Evolutionary conservation across 2,113 vertebrate species (phyloP), one percentile per base, ranked within the genome.

Genomic region (Galemys pyrenaicus): DNA sequence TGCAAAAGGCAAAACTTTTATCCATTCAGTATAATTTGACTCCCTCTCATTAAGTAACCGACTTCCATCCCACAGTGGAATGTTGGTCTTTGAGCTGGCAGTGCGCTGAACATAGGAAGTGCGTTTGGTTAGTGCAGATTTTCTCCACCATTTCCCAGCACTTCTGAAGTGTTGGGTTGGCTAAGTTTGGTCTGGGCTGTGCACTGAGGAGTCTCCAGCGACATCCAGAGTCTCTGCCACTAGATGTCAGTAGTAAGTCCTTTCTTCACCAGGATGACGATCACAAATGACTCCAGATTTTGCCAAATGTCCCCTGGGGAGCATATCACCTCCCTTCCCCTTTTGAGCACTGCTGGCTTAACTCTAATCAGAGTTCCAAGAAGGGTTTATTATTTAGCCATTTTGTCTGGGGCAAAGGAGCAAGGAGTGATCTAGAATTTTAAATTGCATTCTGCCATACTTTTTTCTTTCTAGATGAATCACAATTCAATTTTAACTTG

Each of bases 1-100:
- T 93, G 19, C 19, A n/a, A 91, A 95, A 60, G 3, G 62, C 75
- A 28, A 54, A 19, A 26, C 0, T 0, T 0, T 37, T 5, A 24
- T 84, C 0, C 0, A 73, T 93, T 75, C 2, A 0, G 12, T 82
- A 77, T 87, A 71, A 51, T 67, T 68, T 71, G 89, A 41, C 41
- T 95, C 22, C 24, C 60, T 96, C 75, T 71, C 41, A 87, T 94
- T 87, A 22, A 7, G 58, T 49, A 2, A 46, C 30, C 11, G 26
- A 7, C 54, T 74, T 44, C 46, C 68, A 1, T 35, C 41, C 35
- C 17, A 68, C 11, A 2, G 51, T 26, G 32, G 46, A 58, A 71
- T 70, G 62, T 83, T 22, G 39, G 56, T 22, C 5, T 58, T 87
- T 56, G 37, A 67, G 46, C 32, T 6, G 35, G 56, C 62, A 19